phyloP scores from a whole-genome alignment of 2,888 invertebrate species.

The Agrotis puta region DNA sequence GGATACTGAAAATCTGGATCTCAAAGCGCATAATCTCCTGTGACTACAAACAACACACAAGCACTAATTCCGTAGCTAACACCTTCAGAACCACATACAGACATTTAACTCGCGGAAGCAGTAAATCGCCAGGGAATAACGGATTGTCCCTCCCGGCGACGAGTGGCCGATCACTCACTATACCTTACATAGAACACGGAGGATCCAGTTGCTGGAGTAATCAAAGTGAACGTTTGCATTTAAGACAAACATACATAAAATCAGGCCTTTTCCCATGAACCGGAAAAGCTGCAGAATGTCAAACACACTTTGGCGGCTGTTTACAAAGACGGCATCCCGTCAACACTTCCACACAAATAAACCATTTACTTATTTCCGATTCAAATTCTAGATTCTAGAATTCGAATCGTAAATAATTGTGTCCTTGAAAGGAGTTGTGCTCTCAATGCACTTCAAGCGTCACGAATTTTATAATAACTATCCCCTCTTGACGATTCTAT shows the following conservation, averaged over 20 bases:
- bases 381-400: too few relatives aligned
- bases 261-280: background rate
- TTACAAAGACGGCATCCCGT: too few relatives aligned
- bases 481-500: background rate
- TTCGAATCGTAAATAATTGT: too few relatives aligned
- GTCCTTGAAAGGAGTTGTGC: background rate
- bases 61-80: constrained; percentile 1
- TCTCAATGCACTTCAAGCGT: background rate
- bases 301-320: too few relatives aligned
- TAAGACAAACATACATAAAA: background rate
- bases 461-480: background rate
- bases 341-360: too few relatives aligned
- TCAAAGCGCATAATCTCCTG: background rate
- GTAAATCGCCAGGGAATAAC: constrained; percentile 42
- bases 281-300: background rate
- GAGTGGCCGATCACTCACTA: constrained; percentile 48
- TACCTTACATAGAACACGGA: constrained; percentile 10
- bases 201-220: background rate
- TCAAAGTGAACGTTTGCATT: background rate
- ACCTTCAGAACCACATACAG: background rate
- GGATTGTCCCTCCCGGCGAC: constrained; percentile 45
- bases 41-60: background rate
- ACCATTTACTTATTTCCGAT: too few relatives aligned
- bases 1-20: background rate
- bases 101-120: constrained; percentile 21